Evolutionary conservation across 2,888 invertebrate species (phyloP), one percentile per base, ranked within the genome.

Genomic region (Frankliniella intonsa): DNA sequence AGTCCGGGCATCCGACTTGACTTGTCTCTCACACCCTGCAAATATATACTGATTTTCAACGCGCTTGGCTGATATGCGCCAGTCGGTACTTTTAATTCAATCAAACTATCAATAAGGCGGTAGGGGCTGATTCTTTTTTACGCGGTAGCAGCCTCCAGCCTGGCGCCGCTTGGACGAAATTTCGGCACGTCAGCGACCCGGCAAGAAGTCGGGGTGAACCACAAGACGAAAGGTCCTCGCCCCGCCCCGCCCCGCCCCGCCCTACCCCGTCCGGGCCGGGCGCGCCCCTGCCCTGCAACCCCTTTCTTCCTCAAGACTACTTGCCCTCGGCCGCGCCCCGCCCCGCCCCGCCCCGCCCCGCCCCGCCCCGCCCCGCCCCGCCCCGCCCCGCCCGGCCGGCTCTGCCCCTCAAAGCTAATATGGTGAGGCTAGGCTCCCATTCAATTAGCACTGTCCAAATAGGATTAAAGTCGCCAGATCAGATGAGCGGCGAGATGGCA

Each of bases 361-460:
- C 55, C 55, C 55, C 14, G 3, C 55, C 55, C 10, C 55, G 14
- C 3, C 55, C 55, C 10, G 10, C 55, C 55, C 55, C 55, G n/a
- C n/a, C 9, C 69, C 11, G 7, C 69, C 22, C 7, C 1, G 69
- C 69, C 25, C 25, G 9, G 25, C 25, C 69, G 9, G 69, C 9
- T 25, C 12, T 22, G 22, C 25, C 25, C 69, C 69, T 76, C 69
- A 76, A 76, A 76, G 69, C 69, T 76, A 76, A 76, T 76, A 76
- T 76, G 69, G 69, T 25, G 69, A 62, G 62, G 62, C 19, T 17
- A 19, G 62, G 62, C 62, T 62, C 25, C 69, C 69, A 76, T 76
- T 76, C 69, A 76, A 76, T 76, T 76, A 76, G 69, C 69, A 76
- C 69, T 76, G 69, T 76, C 69, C 69, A 76, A 76, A 76, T 76